Conservation (phyloP, 2,113 vertebrate genomes). For the Clupea harengus region DNA sequence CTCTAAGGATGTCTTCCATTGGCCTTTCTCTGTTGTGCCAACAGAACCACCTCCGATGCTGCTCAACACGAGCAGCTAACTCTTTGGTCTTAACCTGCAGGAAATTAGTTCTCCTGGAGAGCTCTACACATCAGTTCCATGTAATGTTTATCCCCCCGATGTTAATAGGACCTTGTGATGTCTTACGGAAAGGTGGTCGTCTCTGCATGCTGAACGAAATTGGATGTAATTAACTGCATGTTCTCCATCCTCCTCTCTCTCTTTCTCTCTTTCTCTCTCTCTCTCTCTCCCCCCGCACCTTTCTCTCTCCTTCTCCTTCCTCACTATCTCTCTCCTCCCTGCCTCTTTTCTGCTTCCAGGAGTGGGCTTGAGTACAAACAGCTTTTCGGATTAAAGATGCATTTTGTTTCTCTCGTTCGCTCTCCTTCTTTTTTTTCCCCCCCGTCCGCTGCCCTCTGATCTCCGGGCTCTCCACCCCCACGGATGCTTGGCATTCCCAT, state of each 20-base stretch:
- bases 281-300: not conserved
- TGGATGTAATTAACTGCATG: conserved; percentile 53
- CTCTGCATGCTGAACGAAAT: conserved; percentile 50
- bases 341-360: conserved; percentile 28
- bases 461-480: conserved; percentile 40
- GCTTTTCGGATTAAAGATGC: conserved; percentile 57
- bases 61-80: not conserved
- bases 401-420: conserved; percentile 48
- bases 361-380: conserved; percentile 51
- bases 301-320: not conserved
- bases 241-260: not conserved
- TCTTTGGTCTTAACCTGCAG: conserved; percentile 49
- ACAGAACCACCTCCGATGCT: not conserved
- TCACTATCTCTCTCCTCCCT: not conserved
- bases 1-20: not conserved
- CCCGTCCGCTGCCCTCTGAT: conserved; percentile 50
- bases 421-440: not conserved
- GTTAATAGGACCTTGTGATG: conserved; percentile 55
- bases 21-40: not conserved
- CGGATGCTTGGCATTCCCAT: not conserved
- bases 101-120: conserved; percentile 52
- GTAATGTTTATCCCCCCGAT: conserved; percentile 46
- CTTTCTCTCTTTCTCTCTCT: not conserved
- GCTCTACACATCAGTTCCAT: conserved; percentile 49
- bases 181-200: conserved; percentile 48